A percentile compares a stretch with the other conserved stretches of the same genome.
phyloP scores from a whole-genome alignment of 2,888 invertebrate species.

The Lutraria lutraria region DNA sequence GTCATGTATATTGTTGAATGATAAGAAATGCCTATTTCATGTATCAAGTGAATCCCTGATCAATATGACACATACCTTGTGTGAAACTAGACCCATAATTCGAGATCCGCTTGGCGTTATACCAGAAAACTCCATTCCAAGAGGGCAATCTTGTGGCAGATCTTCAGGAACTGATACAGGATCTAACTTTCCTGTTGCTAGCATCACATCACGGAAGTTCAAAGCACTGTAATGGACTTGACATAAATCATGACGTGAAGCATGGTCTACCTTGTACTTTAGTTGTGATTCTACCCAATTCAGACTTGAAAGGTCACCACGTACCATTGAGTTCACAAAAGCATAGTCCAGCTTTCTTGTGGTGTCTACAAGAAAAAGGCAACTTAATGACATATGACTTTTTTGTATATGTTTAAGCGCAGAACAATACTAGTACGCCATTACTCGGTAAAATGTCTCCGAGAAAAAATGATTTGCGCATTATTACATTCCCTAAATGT shows the following conservation, averaged over 20 bases:
- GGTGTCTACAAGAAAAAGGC: neutral
- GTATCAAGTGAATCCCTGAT: too few relatives aligned
- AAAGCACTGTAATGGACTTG: conserved; percentile 96
- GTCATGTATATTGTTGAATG: too few relatives aligned
- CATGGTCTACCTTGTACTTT: conserved; percentile 52
- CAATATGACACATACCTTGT: conserved; percentile 77
- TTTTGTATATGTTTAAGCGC: too few relatives aligned
- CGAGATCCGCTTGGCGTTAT: conserved; percentile 88
- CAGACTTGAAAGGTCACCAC: conserved; percentile 97
- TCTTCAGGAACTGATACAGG: conserved; percentile 99
- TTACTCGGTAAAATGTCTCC: too few relatives aligned
- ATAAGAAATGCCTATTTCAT: too few relatives aligned
- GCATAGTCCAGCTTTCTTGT: conserved; percentile 90
- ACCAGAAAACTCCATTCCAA: conserved; percentile 97
- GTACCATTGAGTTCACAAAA: conserved; percentile 96
- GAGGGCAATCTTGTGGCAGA: conserved; percentile 97
- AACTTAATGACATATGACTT: too few relatives aligned
- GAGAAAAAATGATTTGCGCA: too few relatives aligned
- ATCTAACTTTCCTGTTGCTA: conserved; percentile 97
- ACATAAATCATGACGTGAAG: conserved; percentile 90
- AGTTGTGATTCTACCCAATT: conserved; percentile 95
- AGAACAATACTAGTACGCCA: too few relatives aligned
- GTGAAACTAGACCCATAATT: conserved; percentile 86
- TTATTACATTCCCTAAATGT: too few relatives aligned
- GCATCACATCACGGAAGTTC: conserved; percentile 99